Evolutionary conservation across 37 sponge, comb jelly and placozoan genomes (phyloP).

Genomic region (Trichoplax adhaerens): DNA sequence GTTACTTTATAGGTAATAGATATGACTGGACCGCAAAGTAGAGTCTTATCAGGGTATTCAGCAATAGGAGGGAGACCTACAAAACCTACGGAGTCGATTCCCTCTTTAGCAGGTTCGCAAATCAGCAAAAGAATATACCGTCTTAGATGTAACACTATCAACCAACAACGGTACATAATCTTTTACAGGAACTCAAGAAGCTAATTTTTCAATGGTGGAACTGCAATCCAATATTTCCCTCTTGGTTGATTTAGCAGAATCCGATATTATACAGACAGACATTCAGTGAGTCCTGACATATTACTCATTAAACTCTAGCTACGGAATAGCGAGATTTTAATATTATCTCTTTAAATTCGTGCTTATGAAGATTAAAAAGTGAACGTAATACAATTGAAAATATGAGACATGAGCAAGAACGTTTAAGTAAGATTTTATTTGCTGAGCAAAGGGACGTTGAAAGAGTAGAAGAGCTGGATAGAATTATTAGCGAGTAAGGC

Average conservation of each 20-base stretch:
- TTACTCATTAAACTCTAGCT: not conserved
- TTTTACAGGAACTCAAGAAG: too few species aligned
- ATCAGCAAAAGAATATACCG: too few species aligned
- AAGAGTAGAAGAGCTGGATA: slow-evolving; percentile 38
- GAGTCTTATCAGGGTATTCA: slow-evolving; percentile 63
- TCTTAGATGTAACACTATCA: too few species aligned
- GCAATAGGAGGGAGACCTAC: slow-evolving; percentile 47
- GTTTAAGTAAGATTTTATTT: slow-evolving; percentile 14
- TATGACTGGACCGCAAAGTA: slow-evolving; percentile 75
- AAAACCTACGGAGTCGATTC: slow-evolving; percentile 18
- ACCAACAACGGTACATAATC: too few species aligned
- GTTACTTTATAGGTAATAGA: slow-evolving; percentile 42
- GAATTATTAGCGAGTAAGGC: slow-evolving; percentile 39
- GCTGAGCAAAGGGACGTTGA: slow-evolving; percentile 37
- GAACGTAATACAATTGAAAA: slow-evolving; percentile 65
- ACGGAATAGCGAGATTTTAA: not conserved
- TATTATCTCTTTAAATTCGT: not conserved
- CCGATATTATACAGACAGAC: slow-evolving; percentile 43
- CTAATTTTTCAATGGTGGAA: slow-evolving; percentile 24
- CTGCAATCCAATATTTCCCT: slow-evolving; percentile 65
- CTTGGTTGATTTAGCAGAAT: slow-evolving; percentile 71
- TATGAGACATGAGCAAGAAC: slow-evolving; percentile 48
- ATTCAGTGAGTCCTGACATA: slow-evolving; percentile 15
- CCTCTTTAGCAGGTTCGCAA: not conserved
- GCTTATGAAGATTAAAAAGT: slow-evolving; percentile 28